Evolutionary conservation across 1,140 invertebrate genomes (phyloP), one percentile per base, ranked within the genome.

Genomic region (Drosophila aff.): DNA sequence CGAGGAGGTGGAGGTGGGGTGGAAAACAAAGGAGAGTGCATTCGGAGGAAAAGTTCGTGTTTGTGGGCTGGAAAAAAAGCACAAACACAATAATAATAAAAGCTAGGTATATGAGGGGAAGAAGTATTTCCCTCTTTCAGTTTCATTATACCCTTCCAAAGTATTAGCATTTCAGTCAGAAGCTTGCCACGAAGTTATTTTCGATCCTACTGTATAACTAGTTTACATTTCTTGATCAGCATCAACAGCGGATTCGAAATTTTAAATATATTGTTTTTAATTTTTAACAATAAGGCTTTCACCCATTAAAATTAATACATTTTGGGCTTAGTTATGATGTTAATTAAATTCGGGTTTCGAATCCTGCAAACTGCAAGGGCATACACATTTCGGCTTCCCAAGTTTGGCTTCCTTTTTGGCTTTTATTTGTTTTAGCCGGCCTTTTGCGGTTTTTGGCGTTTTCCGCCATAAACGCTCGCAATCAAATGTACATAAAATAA

Each of bases 401-500:
- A 16, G 16, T 0, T 5, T 5, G 10, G 8, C 15, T n/a, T 9
- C 2, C 21, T 26, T 47, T 26, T 23, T 49, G 15, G 1, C 23
- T 28, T 49, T 49, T 61, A 57, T 60, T 62, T 60, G 62, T 26
- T 58, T 76, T 43, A 36, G 44, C 40, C 69, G 46, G 40, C 15
- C 53, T 44, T 68, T 61, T 78, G 76, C 75, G 65, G 31, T 64
- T 72, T 79, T 66, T 83, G 57, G 66, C 79, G 74, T 84, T 87
- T 87, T 87, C 83, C 83, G 83, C 81, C 81, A 87, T 89, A 89
- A 89, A 90, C 85, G 85, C 81, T 85, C 49, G 75, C 84, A 85
- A 89, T 89, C 84, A 89, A 89, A 89, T 90, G 83, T 79, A 85
- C 84, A 85, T 89, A 81, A 89, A 89, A 89, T 89, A 89, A 73